Evolutionary conservation across 2,888 invertebrate genomes (phyloP).

Genomic region (Fragum sueziense): DNA sequence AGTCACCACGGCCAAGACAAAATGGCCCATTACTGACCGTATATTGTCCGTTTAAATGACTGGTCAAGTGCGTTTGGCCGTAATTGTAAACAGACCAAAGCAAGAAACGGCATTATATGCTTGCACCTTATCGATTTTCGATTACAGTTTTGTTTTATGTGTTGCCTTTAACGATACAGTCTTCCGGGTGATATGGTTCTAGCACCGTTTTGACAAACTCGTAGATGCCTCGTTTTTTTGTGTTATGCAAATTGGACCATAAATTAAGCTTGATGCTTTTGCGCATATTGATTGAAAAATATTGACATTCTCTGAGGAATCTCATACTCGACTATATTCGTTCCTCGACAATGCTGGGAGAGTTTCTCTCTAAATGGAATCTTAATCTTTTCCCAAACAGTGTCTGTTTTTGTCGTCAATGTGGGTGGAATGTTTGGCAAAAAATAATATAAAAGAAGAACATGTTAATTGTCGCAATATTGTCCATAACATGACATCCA

Average conservation of each 20-base stretch:
- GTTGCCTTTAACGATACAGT: conserved; percentile 38
- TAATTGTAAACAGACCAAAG: conserved; percentile 50
- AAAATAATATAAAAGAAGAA: too few relatives aligned
- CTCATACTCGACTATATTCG: conserved; percentile 37
- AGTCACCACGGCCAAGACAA: conserved; percentile 42
- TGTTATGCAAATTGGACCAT: conserved; percentile 39
- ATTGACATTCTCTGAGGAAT: conserved; percentile 50
- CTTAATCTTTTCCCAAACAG: too few relatives aligned
- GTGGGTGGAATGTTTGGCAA: too few relatives aligned
- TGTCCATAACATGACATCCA: too few relatives aligned
- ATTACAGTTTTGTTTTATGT: conserved; percentile 54
- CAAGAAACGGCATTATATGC: conserved; percentile 51
- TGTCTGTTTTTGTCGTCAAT: too few relatives aligned
- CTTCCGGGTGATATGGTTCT: conserved; percentile 38
- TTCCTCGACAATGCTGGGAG: conserved; percentile 46
- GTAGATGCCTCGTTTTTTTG: conserved; percentile 37
- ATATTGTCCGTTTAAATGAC: conserved; percentile 48
- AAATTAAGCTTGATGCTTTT: conserved; percentile 38
- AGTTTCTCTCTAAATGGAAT: conserved; percentile 38
- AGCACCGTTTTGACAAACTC: conserved; percentile 36
- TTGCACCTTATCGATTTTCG: conserved; percentile 57
- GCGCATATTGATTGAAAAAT: conserved; percentile 52
- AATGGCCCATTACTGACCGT: conserved; percentile 38
- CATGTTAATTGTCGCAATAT: too few relatives aligned
- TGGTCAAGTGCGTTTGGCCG: conserved; percentile 56